Conservation (phyloP, 2,888 invertebrate species). For the Gordius sp. region DNA sequence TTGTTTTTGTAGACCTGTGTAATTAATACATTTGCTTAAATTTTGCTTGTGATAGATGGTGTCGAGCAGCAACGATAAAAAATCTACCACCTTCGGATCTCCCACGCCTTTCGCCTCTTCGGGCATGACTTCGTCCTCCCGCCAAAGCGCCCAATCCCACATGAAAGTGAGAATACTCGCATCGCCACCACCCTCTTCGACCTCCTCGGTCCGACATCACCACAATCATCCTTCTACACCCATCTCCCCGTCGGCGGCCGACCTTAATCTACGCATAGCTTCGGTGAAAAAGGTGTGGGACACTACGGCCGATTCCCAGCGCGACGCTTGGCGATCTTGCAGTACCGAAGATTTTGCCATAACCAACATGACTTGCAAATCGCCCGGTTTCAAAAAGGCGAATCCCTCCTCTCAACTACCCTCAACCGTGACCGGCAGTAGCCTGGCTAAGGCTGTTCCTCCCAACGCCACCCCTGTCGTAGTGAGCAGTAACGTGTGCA, state of each 20-base stretch:
- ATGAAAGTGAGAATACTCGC: too few species aligned
- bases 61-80: too few species aligned
- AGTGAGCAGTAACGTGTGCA: not conserved
- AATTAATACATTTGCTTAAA: too few species aligned
- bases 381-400: too few species aligned
- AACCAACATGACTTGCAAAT: not conserved
- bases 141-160: too few species aligned
- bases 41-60: too few species aligned
- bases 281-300: not conserved
- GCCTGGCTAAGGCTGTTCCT: not conserved
- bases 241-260: not conserved
- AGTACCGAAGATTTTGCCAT: not conserved
- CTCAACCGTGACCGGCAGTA: not conserved
- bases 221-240: too few species aligned
- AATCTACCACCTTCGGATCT: too few species aligned
- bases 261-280: not conserved
- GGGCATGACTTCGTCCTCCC: conserved; percentile 2
- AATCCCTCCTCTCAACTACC: not conserved
- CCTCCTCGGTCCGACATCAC: too few species aligned
- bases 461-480: too few species aligned
- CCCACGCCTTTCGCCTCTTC: not conserved
- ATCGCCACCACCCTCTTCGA: too few species aligned
- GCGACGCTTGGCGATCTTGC: not conserved
- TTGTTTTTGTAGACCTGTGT: too few species aligned
- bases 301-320: not conserved